phyloP scores from a whole-genome alignment of 2,113 vertebrate genomes.

The Azemiops feae region DNA sequence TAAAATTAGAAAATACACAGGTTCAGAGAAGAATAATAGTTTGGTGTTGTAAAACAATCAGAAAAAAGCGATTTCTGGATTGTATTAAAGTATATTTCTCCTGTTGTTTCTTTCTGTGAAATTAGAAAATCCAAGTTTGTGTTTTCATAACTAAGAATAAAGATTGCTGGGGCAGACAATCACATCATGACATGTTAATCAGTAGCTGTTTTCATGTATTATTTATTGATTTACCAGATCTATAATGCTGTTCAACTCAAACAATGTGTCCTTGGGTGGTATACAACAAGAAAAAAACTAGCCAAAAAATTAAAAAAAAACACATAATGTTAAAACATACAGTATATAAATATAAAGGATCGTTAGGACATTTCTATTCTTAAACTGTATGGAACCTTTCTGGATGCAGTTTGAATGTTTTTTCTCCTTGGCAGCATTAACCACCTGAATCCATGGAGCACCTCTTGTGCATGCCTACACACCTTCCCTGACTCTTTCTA shows the following conservation, averaged over 20 bases:
- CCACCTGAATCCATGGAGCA: no score
- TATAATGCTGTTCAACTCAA: background rate
- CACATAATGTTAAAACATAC: background rate
- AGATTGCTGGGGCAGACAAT: background rate
- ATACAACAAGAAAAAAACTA: background rate
- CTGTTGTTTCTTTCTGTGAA: background rate
- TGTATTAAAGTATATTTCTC: background rate
- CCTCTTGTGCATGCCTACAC: no score
- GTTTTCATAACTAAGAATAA: background rate
- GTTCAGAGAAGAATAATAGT: background rate
- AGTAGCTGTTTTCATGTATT: background rate
- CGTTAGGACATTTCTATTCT: background rate
- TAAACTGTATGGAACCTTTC: background rate
- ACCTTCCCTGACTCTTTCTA: no score
- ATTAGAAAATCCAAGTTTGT: background rate
- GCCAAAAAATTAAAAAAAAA: background rate
- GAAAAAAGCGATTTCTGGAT: background rate
- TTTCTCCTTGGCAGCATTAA: no score
- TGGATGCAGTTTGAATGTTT: background rate
- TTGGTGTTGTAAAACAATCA: background rate
- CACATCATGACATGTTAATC: background rate
- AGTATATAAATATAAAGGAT: background rate
- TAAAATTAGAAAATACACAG: background rate
- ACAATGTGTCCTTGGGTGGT: background rate
- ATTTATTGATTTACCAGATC: background rate